phyloP scores from a whole-genome alignment of 2,797 vertebrate genomes.

The Tokudaia muenninki region DNA sequence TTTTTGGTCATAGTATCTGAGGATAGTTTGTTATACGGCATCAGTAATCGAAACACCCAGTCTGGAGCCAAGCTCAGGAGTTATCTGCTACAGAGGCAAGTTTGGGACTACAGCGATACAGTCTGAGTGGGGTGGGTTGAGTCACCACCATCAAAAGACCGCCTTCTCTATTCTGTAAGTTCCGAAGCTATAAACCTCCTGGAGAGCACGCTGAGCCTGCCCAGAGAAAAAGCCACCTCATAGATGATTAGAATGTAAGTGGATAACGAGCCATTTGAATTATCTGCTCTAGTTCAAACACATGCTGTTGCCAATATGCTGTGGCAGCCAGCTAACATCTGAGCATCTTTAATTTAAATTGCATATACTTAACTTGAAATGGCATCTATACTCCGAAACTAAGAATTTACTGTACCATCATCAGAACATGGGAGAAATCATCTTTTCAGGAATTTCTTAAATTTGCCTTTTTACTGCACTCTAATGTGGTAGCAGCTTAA shows the following conservation, averaged over 20 bases:
- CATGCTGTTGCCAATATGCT: slow-evolving; percentile 86
- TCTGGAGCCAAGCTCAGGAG: slow-evolving; percentile 20
- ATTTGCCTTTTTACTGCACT: slow-evolving; percentile 82
- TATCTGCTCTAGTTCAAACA: slow-evolving; percentile 87
- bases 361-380: slow-evolving; percentile 87
- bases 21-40: slow-evolving; percentile 40
- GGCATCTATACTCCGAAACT: slow-evolving; percentile 84
- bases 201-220: slow-evolving; percentile 78
- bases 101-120: not conserved
- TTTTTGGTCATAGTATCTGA: not conserved
- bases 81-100: not conserved
- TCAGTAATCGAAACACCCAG: slow-evolving; percentile 51
- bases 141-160: slow-evolving; percentile 40
- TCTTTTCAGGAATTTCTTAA: slow-evolving; percentile 84
- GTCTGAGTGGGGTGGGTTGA: slow-evolving; percentile 37
- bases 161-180: slow-evolving; percentile 61
- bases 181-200: slow-evolving; percentile 72
- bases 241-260: slow-evolving; percentile 84
- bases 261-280: slow-evolving; percentile 86
- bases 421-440: slow-evolving; percentile 84
- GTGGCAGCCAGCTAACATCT: slow-evolving; percentile 86
- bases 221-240: slow-evolving; percentile 84
- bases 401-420: slow-evolving; percentile 85
- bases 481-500: slow-evolving; percentile 70
- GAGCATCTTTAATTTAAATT: slow-evolving; percentile 87